Evolutionary conservation across 2,113 vertebrate genomes (phyloP), one percentile per base, ranked within the genome.

Genomic region (Percina caprodes): DNA sequence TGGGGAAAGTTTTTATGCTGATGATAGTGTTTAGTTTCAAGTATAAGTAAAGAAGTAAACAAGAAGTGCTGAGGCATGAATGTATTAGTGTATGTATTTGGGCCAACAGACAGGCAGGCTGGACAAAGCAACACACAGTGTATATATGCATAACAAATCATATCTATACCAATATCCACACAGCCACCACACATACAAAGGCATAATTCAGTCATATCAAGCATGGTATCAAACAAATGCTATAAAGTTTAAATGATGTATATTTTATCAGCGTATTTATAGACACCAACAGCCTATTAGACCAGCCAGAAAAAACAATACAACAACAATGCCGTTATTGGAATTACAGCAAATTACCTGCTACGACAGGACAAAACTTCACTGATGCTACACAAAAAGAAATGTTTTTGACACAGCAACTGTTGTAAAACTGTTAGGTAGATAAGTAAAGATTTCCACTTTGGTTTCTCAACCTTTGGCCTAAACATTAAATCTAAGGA

Each of bases 41-140:
- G 65, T 70, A 23, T 19, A 71, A 91, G 86, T 79, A 80, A 85
- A 91, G 63, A 72, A 83, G 83, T 78, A 86, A 86, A 89, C 74
- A 89, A n/a, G 77, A 90, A 88, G 70, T 82, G 88, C 90, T 91
- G 90, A 89, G 54, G 9, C 78, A 78, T 24, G 77, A 85, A 71
- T 45, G 55, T 12, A 81, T 88, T 83, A 85, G 79, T 42, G 39
- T 42, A 42, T 42, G 39, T 76, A 83, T 75, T 55, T 35, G 61
- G 26, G 69, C 79, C 69, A 49, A 65, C 61, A 74, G 71, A 80
- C 67, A 26, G 51, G 51, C 65, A 39, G 52, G 13, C 52, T 19
- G 35, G 58, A 55, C 26, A 2, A 16, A 58, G 15, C 2, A 15
- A 39, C n/a, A 26, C 9, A 18, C 21, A 51, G 39, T 3, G 4